Percentiles rank a stretch among this genome's conserved stretches.
These are phyloP conservation scores for Tachystola acroxantha DNA, from an alignment of 2,888 invertebrate species.

Conservation along the genomic window DNA sequence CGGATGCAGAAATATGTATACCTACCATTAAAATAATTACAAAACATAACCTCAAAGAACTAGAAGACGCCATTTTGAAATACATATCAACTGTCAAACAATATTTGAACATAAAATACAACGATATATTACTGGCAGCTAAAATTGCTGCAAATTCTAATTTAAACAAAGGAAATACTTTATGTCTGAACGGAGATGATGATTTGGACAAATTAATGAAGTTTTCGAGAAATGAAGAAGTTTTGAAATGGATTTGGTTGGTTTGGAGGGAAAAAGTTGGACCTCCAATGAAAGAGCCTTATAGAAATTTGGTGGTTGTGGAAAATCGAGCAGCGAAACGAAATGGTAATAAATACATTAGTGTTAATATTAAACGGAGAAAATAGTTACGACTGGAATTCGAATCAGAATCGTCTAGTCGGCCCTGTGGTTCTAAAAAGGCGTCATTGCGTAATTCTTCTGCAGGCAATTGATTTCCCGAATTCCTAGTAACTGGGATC, in stretches of 20 bases:
- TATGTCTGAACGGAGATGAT: conserved; percentile 80
- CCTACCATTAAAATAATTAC: conserved; percentile 29
- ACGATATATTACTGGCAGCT: conserved; percentile 12
- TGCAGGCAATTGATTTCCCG: no score
- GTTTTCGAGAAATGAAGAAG: conserved; percentile 54
- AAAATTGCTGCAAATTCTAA: conserved; percentile 21
- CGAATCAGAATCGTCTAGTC: no score
- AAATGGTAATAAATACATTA: conserved; percentile 72
- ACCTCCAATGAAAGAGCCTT: conserved; percentile 73
- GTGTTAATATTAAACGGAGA: no score
- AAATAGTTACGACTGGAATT: no score
- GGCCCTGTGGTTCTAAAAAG: no score
- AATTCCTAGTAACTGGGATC: no score
- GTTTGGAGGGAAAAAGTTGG: conserved; percentile 82
- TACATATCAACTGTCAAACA: conserved; percentile 30
- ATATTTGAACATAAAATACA: conserved; percentile 13
- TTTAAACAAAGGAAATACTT: conserved; percentile 7
- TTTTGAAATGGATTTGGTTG: conserved; percentile 81
- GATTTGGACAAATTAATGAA: conserved; percentile 80
- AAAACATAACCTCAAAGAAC: conserved; percentile 26
- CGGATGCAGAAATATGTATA: conserved; percentile 75
- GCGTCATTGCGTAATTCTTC: no score
- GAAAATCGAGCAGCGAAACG: conserved; percentile 81
- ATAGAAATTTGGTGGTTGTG: conserved; percentile 68
- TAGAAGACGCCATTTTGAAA: conserved; percentile 43